Evolutionary conservation across 1,140 invertebrate species (phyloP), one percentile per base, ranked within the genome.

Genomic region (Neomicropteryx cornuta): DNA sequence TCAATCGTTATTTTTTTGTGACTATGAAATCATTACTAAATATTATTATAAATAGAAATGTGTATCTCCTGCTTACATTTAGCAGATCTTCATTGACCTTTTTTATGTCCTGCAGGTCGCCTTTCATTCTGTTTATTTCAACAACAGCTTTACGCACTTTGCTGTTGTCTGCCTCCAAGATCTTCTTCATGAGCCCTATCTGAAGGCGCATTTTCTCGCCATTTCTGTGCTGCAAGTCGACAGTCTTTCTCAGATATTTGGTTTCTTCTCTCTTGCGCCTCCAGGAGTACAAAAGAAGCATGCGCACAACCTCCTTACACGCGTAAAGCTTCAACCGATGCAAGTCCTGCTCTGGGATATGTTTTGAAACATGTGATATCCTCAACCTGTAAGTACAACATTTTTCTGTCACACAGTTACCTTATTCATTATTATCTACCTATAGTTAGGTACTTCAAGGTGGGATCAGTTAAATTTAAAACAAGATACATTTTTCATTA

Each of bases 231-330:
- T 63, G 58, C 5, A 66, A 49, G 22, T 64, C 60, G 18, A 71
- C 52, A 19, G 60, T 67, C 43, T 60, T 51, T 14, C 62, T 50
- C 3, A 75, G 45, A 22, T 61, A 59, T 4, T 50, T 47, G n/a
- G 71, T 52, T 41, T 76, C 71, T 10, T 60, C 53, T 28, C 70
- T 56, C 13, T 68, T 62, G 2, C 61, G 56, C 32, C 74, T 56
- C 75, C 73, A 76, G 0, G 71, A 68, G 24, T 69, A 66, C 19
- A 73, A 32, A 36, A 70, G 43, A 43, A 77, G 55, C 43, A 67
- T 56, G 27, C 57, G 60, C 6, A 56, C 68, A 18, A 77, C 54
- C 20, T 62, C 48, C 14, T 54, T 60, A 3, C 64, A 63, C 1
- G 71, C 68, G 38, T 52, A 46, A 36, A 56, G 40, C 33, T 54